These are phyloP conservation scores for Coilia nasus DNA, from an alignment of 2,797 vertebrate species.

Conservation along the genomic window DNA sequence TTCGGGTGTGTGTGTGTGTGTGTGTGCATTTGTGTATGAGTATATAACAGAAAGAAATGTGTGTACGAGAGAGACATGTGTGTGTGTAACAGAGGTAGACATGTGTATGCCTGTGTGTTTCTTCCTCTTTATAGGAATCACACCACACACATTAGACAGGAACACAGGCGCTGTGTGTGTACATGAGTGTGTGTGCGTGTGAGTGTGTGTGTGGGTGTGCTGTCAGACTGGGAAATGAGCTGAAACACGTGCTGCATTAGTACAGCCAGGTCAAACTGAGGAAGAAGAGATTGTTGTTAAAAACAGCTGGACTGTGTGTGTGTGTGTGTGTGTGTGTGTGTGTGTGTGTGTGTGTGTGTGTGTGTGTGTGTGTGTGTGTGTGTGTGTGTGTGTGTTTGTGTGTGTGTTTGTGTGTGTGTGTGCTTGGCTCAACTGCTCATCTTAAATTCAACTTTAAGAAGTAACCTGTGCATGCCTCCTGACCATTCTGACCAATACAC, in stretches of 20 bases:
- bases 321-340: not conserved
- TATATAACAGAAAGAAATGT: not conserved
- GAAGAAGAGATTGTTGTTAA: not conserved
- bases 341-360: not conserved
- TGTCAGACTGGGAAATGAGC: not conserved
- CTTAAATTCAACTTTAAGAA: too few relatives aligned
- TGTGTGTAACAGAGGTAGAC: not conserved
- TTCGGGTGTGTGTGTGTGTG: not conserved
- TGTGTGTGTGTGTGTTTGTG: not conserved
- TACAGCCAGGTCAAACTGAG: not conserved
- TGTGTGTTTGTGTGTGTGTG: not conserved
- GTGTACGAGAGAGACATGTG: not conserved
- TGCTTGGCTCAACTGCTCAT: not conserved
- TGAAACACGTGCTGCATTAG: not conserved
- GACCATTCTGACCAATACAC: too few relatives aligned
- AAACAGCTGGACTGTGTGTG: not conserved
- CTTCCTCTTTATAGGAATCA: not conserved
- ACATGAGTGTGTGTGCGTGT: not conserved
- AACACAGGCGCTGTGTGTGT: conserved; percentile 15
- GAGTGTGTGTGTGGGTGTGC: not conserved
- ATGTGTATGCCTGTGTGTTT: not conserved
- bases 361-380: conserved; percentile 7
- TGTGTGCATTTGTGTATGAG: conserved; percentile 6
- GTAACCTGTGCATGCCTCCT: too few relatives aligned
- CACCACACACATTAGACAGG: conserved; percentile 20